Conservation (phyloP, 2,888 invertebrate genomes). For the Perizoma flavofasciatum region DNA sequence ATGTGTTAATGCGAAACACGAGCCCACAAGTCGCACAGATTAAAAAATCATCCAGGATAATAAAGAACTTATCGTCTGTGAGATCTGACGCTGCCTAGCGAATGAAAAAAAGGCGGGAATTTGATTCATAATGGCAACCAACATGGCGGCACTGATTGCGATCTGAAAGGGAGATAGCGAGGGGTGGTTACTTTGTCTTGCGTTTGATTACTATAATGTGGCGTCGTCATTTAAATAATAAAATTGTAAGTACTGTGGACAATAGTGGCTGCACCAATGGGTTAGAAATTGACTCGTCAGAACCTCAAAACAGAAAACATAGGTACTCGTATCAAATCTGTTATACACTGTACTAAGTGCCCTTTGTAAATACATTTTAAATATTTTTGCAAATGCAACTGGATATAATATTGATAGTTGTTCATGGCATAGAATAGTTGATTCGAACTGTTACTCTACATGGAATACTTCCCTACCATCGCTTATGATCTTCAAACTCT, state of each 20-base stretch:
- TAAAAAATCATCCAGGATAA: constrained; percentile 82
- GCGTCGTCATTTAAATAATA: constrained; percentile 15
- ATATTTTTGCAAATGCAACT: too few species aligned
- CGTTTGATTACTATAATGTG: constrained; percentile 58
- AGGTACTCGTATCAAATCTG: too few species aligned
- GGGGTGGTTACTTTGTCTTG: constrained; percentile 76
- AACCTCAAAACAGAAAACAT: neutral
- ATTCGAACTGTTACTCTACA: too few species aligned
- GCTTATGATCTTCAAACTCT: too few species aligned
- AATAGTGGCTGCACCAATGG: constrained; percentile 2
- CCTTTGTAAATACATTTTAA: too few species aligned
- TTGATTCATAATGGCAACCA: constrained; percentile 79
- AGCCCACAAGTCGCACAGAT: constrained; percentile 66
- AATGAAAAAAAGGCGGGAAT: constrained; percentile 76
- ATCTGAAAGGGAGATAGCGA: constrained; percentile 73
- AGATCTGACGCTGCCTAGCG: constrained; percentile 76
- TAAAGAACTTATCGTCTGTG: constrained; percentile 79
- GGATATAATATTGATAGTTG: too few species aligned
- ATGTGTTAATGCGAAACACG: constrained; percentile 67
- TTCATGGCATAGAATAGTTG: too few species aligned
- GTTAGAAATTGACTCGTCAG: constrained; percentile 7
- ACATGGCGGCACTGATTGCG: constrained; percentile 79
- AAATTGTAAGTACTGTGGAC: constrained; percentile 11
- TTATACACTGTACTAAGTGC: too few species aligned
- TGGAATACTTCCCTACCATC: too few species aligned